Evolutionary conservation across 2,113 vertebrate species (phyloP).

Genomic region (Stictonetta naevosa): DNA sequence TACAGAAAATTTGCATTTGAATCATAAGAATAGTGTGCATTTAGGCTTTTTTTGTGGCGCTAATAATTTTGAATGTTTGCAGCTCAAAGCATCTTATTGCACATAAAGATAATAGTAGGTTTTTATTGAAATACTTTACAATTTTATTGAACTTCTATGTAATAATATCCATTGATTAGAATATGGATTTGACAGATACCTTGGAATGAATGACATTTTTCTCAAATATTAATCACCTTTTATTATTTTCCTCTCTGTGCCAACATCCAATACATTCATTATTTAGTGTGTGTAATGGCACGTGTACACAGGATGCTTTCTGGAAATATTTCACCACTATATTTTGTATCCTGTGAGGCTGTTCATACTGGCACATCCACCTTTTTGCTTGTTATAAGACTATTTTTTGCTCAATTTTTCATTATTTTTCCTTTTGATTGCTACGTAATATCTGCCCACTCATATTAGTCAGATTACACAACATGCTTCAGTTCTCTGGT

Average conservation of each 20-base stretch:
- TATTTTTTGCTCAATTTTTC: not conserved
- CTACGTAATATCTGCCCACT: not conserved
- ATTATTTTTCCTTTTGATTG: conserved; percentile 17
- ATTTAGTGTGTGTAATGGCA: not conserved
- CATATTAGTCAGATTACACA: not conserved
- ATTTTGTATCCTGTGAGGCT: not conserved
- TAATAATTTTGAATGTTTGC: not conserved
- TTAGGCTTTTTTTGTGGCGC: not conserved
- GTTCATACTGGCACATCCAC: not conserved
- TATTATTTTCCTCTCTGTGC: not conserved
- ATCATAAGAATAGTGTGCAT: not conserved
- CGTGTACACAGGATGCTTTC: not conserved
- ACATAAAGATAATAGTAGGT: not conserved
- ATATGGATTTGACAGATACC: not conserved
- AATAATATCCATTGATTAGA: not conserved
- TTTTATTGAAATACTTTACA: not conserved
- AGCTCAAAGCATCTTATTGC: not conserved
- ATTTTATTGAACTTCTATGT: not conserved
- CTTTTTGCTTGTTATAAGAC: not conserved
- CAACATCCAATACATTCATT: not conserved
- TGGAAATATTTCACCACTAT: not conserved
- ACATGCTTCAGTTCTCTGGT: not conserved
- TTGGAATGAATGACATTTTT: not conserved
- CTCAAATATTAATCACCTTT: conserved; percentile 9
- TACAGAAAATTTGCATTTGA: not conserved